Percentiles rank a stretch among this genome's conserved stretches.
Evolutionary conservation across 2,888 invertebrate genomes (phyloP).

Genomic region (Theretra japonica): DNA sequence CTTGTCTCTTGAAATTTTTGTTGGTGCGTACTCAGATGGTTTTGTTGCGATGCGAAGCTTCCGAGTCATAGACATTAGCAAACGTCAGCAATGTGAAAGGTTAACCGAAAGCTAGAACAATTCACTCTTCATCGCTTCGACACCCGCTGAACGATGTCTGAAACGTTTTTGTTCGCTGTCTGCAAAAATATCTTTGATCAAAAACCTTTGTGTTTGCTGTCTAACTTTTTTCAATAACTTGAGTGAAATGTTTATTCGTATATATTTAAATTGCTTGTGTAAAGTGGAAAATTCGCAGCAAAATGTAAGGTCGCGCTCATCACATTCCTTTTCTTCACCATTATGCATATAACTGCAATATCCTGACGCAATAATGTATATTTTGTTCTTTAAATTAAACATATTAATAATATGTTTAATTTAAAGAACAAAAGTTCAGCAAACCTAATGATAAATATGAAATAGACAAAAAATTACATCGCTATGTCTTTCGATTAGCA

Average conservation of each 20-base stretch:
- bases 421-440: no score
- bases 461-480: no score
- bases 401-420: no score
- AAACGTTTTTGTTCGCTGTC: slow-evolving; percentile 10
- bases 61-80: slow-evolving; percentile 33
- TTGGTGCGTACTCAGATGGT: slow-evolving; percentile 33
- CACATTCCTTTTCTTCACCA: not conserved
- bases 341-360: not conserved
- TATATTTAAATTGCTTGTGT: slow-evolving; percentile 6
- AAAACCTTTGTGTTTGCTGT: slow-evolving; percentile 11
- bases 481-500: no score
- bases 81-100: slow-evolving; percentile 31
- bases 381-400: not conserved
- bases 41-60: slow-evolving; percentile 41
- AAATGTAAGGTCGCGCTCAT: not conserved
- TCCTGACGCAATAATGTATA: not conserved
- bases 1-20: slow-evolving; percentile 73
- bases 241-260: not conserved
- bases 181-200: slow-evolving; percentile 12
- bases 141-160: slow-evolving; percentile 3
- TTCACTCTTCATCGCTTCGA: slow-evolving; percentile 14
- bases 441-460: no score
- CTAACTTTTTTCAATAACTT: not conserved
- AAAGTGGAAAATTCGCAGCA: not conserved
- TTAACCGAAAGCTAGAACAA: slow-evolving; percentile 26